These are phyloP conservation scores for Catharus bicknelli DNA, from an alignment of 2,113 vertebrate genomes.

Conservation along the genomic window DNA sequence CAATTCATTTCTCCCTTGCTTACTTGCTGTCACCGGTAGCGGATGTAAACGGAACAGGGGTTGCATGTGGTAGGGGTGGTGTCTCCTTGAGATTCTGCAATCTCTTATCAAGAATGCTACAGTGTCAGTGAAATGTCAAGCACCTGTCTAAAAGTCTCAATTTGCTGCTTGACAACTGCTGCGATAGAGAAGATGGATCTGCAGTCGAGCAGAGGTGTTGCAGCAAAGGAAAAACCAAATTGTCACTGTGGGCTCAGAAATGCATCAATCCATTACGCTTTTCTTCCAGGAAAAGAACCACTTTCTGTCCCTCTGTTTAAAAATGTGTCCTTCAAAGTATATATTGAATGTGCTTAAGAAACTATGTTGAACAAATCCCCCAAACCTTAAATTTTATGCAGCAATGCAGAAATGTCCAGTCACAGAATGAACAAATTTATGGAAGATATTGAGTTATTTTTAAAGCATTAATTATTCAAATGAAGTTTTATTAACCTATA, in stretches of 20 bases:
- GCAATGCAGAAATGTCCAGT: neutral
- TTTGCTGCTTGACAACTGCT: neutral
- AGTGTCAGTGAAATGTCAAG: neutral
- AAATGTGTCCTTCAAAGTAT: neutral
- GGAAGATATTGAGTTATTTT: neutral
- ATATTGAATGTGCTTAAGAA: neutral
- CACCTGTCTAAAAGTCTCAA: neutral
- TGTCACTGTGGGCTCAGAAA: neutral
- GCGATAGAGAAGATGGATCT: neutral
- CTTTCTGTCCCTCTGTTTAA: neutral
- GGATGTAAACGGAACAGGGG: constrained; percentile 35
- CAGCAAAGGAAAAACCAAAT: neutral
- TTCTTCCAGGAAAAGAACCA: neutral
- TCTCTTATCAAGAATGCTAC: neutral
- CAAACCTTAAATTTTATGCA: neutral
- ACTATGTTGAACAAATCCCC: neutral
- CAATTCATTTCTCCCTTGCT: constrained; percentile 66
- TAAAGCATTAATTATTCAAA: neutral
- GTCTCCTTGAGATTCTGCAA: neutral
- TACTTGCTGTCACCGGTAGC: constrained; percentile 45
- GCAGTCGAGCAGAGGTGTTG: neutral
- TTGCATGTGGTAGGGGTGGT: neutral
- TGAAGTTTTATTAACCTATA: neutral
- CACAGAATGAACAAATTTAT: neutral
- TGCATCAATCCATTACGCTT: neutral